Conservation (phyloP, 2,113 vertebrate genomes). For the Gadus macrocephalus region DNA sequence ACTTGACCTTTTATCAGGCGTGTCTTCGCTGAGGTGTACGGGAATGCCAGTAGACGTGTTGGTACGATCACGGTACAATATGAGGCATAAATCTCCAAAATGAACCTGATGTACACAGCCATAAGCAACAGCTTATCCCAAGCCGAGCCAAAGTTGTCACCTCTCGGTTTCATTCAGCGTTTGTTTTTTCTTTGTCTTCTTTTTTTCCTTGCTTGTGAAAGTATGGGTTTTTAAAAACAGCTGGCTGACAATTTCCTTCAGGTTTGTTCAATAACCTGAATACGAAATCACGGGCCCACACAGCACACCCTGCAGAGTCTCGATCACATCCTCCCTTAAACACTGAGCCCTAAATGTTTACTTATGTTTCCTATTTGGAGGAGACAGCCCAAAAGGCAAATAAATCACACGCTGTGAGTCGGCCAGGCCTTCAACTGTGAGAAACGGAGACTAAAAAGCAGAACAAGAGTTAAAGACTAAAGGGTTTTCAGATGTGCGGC, state of each 20-base stretch:
- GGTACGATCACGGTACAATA: no score
- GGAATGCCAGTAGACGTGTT: no score
- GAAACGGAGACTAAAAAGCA: slow-evolving; percentile 72
- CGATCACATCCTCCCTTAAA: slow-evolving; percentile 61
- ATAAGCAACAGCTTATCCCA: no score
- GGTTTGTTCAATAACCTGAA: slow-evolving; percentile 47
- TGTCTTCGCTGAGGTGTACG: no score
- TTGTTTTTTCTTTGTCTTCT: no score
- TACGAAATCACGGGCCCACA: slow-evolving; percentile 49
- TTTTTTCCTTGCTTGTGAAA: not conserved
- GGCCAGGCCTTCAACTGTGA: slow-evolving; percentile 71
- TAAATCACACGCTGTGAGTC: slow-evolving; percentile 75
- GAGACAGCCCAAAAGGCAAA: slow-evolving; percentile 71
- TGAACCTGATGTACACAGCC: no score
- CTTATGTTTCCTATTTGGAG: slow-evolving; percentile 78
- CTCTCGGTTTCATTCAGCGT: no score
- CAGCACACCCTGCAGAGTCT: slow-evolving; percentile 57
- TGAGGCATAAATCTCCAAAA: no score
- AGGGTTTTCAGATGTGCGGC: slow-evolving; percentile 75
- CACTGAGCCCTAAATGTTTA: slow-evolving; percentile 72
- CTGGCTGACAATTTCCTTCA: slow-evolving; percentile 43
- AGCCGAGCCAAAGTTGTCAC: no score
- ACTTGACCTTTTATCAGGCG: no score
- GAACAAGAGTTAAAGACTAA: slow-evolving; percentile 72
- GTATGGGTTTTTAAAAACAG: slow-evolving; percentile 36